Evolutionary conservation across 2,888 invertebrate species (phyloP).

Genomic region (Hydrotaea diabolus): DNA sequence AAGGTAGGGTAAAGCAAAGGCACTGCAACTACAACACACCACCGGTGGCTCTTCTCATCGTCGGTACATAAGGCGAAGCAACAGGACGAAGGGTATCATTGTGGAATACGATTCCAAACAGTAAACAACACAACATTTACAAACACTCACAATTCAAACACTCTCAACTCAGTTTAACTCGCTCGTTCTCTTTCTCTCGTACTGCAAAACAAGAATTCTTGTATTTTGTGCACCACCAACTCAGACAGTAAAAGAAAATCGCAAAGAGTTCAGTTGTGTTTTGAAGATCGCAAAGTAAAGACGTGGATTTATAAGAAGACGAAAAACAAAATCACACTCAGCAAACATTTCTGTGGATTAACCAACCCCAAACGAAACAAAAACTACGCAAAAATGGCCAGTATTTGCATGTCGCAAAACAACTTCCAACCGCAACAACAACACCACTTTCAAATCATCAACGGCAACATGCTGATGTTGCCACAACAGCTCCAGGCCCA

Average conservation of each 20-base stretch:
- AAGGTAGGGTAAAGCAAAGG: slow-evolving; percentile 46
- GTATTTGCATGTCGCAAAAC: slow-evolving; percentile 73
- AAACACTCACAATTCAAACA: slow-evolving; percentile 25
- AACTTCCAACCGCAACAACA: slow-evolving; percentile 73
- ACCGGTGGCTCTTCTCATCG: slow-evolving; percentile 44
- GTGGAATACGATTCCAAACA: slow-evolving; percentile 82
- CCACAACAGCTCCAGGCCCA: slow-evolving; percentile 72
- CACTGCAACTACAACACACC: slow-evolving; percentile 36
- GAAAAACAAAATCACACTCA: no score
- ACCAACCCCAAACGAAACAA: background rate
- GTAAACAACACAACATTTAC: slow-evolving; percentile 73
- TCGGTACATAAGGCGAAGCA: slow-evolving; percentile 78
- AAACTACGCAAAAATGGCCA: slow-evolving; percentile 72
- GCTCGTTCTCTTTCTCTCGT: slow-evolving; percentile 35
- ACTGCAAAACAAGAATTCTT: slow-evolving; percentile 1
- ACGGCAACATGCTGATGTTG: slow-evolving; percentile 74
- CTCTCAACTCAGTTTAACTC: slow-evolving; percentile 33
- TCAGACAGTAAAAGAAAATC: slow-evolving; percentile 35
- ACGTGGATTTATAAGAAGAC: slow-evolving; percentile 52
- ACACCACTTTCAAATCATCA: slow-evolving; percentile 74
- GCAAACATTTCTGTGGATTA: slow-evolving; percentile 47
- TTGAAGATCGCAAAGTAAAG: slow-evolving; percentile 62
- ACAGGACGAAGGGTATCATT: slow-evolving; percentile 82
- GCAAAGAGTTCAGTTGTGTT: slow-evolving; percentile 61
- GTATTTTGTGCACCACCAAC: background rate